A percentile compares a stretch with the other conserved stretches of the same genome.
Evolutionary conservation across 2,797 vertebrate genomes (phyloP).

Genomic region (Scolopax rusticola): DNA sequence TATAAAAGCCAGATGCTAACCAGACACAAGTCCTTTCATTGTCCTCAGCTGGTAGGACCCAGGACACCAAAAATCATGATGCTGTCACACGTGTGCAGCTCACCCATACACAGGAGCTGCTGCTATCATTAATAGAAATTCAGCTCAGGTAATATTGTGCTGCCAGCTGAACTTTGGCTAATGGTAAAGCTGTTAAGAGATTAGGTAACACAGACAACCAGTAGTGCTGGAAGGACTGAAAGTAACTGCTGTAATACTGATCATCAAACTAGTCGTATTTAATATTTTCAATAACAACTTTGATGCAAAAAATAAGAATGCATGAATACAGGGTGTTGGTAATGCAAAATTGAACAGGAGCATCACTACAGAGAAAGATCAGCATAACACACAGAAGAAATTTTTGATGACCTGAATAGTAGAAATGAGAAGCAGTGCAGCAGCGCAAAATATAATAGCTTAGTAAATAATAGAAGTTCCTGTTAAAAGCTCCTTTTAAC

Average conservation of each 20-base stretch:
- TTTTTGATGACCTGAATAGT: background rate
- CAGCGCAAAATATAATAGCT: background rate
- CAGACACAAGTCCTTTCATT: background rate
- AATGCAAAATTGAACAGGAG: background rate
- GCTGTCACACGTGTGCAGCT: background rate
- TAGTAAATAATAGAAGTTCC: background rate
- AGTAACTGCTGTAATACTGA: background rate
- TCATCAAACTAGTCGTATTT: background rate
- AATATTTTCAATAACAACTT: background rate
- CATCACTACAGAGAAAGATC: background rate
- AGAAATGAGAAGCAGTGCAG: background rate
- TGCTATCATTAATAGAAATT: background rate
- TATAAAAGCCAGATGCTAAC: background rate
- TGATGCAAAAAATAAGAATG: background rate
- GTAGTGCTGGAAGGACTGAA: background rate
- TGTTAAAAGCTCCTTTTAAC: background rate
- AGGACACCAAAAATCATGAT: background rate
- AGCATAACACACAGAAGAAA: background rate
- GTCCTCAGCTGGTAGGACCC: background rate
- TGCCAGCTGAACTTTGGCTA: background rate
- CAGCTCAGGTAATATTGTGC: background rate
- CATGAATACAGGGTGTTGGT: background rate
- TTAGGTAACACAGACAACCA: background rate
- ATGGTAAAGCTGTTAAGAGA: background rate
- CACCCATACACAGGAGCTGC: background rate